These are phyloP conservation scores for Tangara arthus DNA, from an alignment of 2,797 vertebrate genomes.

Conservation along the genomic window DNA sequence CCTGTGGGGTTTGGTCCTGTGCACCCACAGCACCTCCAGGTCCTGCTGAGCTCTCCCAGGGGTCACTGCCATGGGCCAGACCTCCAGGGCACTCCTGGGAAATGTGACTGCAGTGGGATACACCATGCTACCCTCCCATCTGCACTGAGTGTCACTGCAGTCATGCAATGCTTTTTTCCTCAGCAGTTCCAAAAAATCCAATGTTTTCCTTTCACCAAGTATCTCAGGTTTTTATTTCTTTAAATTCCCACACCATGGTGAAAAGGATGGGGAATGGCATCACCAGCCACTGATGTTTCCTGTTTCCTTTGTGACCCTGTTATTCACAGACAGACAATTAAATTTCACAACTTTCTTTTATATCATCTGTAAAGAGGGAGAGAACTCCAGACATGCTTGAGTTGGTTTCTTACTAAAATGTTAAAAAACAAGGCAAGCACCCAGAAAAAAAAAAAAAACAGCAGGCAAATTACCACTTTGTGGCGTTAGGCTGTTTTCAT, in stretches of 20 bases:
- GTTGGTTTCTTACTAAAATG: background rate
- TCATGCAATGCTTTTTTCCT: background rate
- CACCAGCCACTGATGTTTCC: background rate
- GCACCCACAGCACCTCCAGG: background rate
- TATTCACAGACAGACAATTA: background rate
- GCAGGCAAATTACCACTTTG: background rate
- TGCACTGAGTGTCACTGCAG: rapidly evolving
- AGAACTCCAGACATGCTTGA: background rate
- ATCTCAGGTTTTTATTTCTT: background rate
- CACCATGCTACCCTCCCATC: rapidly evolving
- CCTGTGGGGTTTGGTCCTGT: background rate
- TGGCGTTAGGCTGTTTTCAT: background rate
- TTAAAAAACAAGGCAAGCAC: background rate
- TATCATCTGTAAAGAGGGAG: background rate
- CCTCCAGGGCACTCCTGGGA: background rate
- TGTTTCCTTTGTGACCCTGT: background rate
- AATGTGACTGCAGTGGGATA: rapidly evolving
- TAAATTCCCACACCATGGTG: rapidly evolving
- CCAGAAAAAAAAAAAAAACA: background rate
- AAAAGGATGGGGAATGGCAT: background rate
- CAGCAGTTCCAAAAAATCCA: background rate
- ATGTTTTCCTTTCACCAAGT: background rate
- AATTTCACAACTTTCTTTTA: background rate
- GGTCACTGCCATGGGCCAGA: rapidly evolving
- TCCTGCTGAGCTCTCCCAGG: rapidly evolving